Conservation (phyloP, 2,113 vertebrate species). For the Brachionichthys hirsutus region DNA sequence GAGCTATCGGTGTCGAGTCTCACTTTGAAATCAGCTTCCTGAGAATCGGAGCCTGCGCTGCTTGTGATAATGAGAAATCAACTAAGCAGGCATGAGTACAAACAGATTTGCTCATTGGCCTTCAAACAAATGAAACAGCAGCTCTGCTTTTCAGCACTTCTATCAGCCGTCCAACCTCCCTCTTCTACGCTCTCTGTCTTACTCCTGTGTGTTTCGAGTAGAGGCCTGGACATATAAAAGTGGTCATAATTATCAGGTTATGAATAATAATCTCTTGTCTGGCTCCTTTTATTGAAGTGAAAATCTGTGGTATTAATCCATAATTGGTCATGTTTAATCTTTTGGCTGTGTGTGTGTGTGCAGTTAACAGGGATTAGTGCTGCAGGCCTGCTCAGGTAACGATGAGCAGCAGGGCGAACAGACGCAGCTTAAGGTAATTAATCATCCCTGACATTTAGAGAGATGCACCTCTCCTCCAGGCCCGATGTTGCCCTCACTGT, state of each 20-base stretch:
- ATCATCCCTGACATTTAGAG: constrained; percentile 48
- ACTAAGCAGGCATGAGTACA: not conserved
- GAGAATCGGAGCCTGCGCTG: not conserved
- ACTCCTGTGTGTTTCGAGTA: constrained; percentile 1
- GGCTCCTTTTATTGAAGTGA: too few species aligned
- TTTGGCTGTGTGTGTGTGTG: constrained; percentile 33
- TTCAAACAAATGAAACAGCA: not conserved
- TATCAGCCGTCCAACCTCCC: not conserved
- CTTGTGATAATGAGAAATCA: not conserved
- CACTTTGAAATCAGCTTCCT: not conserved
- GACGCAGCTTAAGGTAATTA: constrained; percentile 52
- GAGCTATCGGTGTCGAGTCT: not conserved
- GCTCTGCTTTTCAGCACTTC: not conserved
- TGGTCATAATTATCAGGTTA: not conserved
- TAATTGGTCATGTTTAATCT: constrained; percentile 36
- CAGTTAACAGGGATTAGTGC: constrained; percentile 43
- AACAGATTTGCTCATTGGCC: not conserved
- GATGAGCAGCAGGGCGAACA: constrained; percentile 51
- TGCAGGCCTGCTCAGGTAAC: constrained; percentile 40
- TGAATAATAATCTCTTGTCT: too few species aligned
- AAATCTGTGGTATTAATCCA: too few species aligned
- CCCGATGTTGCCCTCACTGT: not conserved
- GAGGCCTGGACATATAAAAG: constrained; percentile 7
- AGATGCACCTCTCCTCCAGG: constrained; percentile 32
- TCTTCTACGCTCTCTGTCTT: not conserved